These are phyloP conservation scores for Sweltsa coloradensis DNA, from an alignment of 1,140 invertebrate species.

Conservation along the genomic window DNA sequence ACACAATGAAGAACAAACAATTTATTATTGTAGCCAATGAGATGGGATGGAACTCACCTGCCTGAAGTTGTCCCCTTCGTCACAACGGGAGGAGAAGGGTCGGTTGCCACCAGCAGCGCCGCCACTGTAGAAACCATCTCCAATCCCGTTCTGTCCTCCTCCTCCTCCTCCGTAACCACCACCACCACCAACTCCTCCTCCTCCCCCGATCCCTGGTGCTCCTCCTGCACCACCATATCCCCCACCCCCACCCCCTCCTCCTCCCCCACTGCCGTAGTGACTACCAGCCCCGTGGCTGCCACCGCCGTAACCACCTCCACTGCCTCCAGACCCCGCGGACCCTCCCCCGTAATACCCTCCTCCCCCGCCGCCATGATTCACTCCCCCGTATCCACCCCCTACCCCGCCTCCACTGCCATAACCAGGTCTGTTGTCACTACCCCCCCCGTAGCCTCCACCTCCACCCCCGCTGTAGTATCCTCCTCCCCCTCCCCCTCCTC, in stretches of 20 bases:
- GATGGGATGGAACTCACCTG: too few relatives aligned
- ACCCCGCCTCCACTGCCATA: slow-evolving; percentile 17
- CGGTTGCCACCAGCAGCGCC: slow-evolving; percentile 18
- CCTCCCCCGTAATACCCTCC: slow-evolving; percentile 30
- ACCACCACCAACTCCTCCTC: slow-evolving; percentile 14
- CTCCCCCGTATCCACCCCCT: slow-evolving; percentile 20
- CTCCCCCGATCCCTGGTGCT: slow-evolving; percentile 9
- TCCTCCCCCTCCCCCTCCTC: slow-evolving; percentile 26
- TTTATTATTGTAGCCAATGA: too few relatives aligned
- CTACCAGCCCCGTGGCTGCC: slow-evolving; percentile 24
- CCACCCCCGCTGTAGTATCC: slow-evolving; percentile 21
- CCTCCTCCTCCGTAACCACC: slow-evolving; percentile 5
- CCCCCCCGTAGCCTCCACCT: slow-evolving; percentile 25
- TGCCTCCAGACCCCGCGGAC: slow-evolving; percentile 30
- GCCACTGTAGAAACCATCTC: slow-evolving; percentile 11
- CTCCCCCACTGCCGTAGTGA: slow-evolving; percentile 14
- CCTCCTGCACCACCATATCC: slow-evolving; percentile 12
- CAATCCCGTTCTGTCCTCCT: background rate
- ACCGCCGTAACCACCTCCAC: slow-evolving; percentile 27
- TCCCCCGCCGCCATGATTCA: slow-evolving; percentile 26
- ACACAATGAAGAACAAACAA: too few relatives aligned
- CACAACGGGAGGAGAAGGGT: slow-evolving; percentile 43
- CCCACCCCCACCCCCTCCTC: slow-evolving; percentile 15
- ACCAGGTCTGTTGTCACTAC: slow-evolving; percentile 26
- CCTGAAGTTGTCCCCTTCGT: slow-evolving; percentile 65